A percentile compares a stretch with the other conserved stretches of the same genome.
phyloP scores from a whole-genome alignment of 2,888 invertebrate species.

The Volucella zonaria region DNA sequence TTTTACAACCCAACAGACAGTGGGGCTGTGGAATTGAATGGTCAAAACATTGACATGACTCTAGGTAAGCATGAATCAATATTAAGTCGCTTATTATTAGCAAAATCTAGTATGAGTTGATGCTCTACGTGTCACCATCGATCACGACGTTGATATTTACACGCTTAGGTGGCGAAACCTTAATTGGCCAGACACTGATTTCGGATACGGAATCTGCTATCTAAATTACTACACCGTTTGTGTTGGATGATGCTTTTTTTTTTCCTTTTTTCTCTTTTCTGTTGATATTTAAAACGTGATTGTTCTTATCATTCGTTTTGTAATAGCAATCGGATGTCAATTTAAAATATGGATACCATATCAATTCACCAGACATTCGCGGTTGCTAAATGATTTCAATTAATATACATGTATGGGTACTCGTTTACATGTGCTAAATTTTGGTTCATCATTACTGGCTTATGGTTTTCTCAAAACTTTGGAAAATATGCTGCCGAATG shows the following conservation, averaged over 20 bases:
- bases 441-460: too few relatives aligned
- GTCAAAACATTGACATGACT: conserved; percentile 92
- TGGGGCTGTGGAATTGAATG: conserved; percentile 91
- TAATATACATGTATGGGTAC: too few relatives aligned
- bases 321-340: neutral
- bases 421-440: too few relatives aligned
- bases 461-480: too few relatives aligned
- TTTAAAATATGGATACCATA: too few relatives aligned
- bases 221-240: neutral
- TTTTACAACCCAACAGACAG: conserved; percentile 91
- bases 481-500: too few relatives aligned
- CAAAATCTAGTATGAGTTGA: conserved; percentile 13
- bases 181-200: conserved; percentile 37
- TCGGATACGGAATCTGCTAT: conserved; percentile 24
- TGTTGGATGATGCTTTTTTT: neutral
- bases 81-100: neutral
- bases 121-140: conserved; percentile 76
- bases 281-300: neutral
- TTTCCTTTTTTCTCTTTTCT: neutral
- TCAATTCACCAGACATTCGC: too few relatives aligned
- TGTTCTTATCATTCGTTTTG: conserved; percentile 9
- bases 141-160: conserved; percentile 23
- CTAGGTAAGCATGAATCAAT: conserved; percentile 86
- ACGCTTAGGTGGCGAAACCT: conserved; percentile 28
- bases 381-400: too few relatives aligned